These are phyloP conservation scores for Alcedo atthis DNA, from an alignment of 2,797 vertebrate genomes.

Conservation along the genomic window DNA sequence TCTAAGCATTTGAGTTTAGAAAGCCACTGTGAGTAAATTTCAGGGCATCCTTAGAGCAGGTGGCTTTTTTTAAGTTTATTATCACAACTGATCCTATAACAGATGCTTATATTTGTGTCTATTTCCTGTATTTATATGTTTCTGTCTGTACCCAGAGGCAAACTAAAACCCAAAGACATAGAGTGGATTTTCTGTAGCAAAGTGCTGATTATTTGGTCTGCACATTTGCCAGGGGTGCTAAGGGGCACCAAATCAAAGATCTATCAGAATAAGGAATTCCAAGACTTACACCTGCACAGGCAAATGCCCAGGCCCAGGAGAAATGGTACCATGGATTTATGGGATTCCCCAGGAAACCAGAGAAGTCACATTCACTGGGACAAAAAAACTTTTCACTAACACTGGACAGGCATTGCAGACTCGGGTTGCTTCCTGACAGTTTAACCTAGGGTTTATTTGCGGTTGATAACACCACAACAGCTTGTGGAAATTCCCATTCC, in stretches of 20 bases:
- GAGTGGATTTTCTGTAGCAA: neutral
- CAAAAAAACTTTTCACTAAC: neutral
- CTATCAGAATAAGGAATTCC: neutral
- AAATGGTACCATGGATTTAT: neutral
- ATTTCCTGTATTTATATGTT: neutral
- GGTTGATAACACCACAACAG: neutral
- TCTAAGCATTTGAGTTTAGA: neutral
- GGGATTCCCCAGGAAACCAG: neutral
- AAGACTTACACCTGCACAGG: neutral
- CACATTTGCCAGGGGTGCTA: neutral
- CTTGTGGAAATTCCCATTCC: neutral
- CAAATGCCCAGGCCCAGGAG: neutral
- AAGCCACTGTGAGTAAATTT: neutral
- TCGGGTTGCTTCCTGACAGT: neutral
- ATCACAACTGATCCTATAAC: neutral
- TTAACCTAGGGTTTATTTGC: neutral
- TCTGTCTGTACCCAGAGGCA: neutral
- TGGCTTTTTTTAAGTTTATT: neutral
- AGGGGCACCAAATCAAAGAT: neutral
- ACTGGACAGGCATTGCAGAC: neutral
- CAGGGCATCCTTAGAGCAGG: neutral
- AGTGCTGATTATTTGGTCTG: neutral
- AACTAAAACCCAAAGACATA: neutral
- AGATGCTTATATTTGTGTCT: neutral
- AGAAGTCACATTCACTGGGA: neutral